Evolutionary conservation across 2,113 vertebrate genomes (phyloP), one percentile per base, ranked within the genome.

Genomic region (Equus przewalskii): DNA sequence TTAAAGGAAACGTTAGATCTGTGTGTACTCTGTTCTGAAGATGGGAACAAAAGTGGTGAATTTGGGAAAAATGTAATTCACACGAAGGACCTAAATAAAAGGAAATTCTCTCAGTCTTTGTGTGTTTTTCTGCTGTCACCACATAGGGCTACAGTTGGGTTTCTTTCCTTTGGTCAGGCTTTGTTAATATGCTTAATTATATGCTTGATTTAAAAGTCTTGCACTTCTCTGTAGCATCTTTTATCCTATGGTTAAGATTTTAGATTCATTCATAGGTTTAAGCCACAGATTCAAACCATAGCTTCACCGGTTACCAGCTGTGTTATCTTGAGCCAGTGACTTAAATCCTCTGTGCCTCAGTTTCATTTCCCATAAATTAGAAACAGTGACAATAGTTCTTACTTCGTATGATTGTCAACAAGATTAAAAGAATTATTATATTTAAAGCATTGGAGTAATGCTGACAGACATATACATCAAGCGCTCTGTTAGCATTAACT

Each of bases 211-310:
- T 51, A 65, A 67, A 64, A 46, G 54, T 49, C 10, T 81, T 96
- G 12, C n/a, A 3, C 8, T 87, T 64, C 58, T 49, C 9, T 67
- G 2, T 36, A 24, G 12, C 54, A 16, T 69, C 46, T 93, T 82
- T 44, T n/a, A 62, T 24, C 7, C 8, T 94, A 7, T 22, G 90
- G 16, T 65, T 93, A 90, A 87, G 49, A 81, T 56, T 97, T 54
- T 85, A 81, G 69, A 78, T 41, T 51, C 46, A 65, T 80, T 92
- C n/a, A 28, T 87, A 85, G 41, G 1, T 65, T 91, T 93, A 89
- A 72, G 24, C 36, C 36, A 60, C 9, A 28, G 14, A 65, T 70
- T 19, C 44, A 96, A 92, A 69, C 3, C 19, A 60, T 84, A 51
- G 30, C 18, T 90, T 96, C 41, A 28, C 49, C 5, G 94, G 26